Base-by-base conservation (phyloP, 2,888 invertebrate genomes). In the Apomyelois bistriatella region DNA sequence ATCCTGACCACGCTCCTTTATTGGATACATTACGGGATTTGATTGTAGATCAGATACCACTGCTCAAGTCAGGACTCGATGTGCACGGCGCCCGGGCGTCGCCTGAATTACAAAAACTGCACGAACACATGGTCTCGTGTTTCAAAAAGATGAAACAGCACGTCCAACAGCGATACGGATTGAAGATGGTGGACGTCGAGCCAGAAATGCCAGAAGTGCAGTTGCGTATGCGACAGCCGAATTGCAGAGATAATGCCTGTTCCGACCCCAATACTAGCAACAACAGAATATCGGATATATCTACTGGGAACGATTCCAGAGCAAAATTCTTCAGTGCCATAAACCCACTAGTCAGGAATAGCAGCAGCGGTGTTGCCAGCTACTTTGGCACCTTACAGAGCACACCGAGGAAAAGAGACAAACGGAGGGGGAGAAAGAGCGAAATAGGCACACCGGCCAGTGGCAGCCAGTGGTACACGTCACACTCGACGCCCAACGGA, bases 31-130 rank as follows among this genome's bases (percentile, higher is more conserved):
- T 98, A 7, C 95, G 96, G 70, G 94, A 95, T 62, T 90, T 96
- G 40, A 97, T 98, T 61, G 95, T 96, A 0, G 92, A 93, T 58
- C 97, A 98, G 84, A 94, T 97, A 71, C 97, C 97, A 0, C 82
- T 98, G 43, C 88, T 98, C 48, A 95, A 95, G 68, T 93, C 94
- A 92, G 92, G 96, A 17, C 91, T 98, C 50, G 93, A 94, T 48
- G 91, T 96, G 42, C 96, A 98, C 81, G 93, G 93, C 41, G 82
- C 91, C 32, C 93, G 94, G 53, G 94, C 94, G 0, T 94, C 96
- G 0, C 88, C 93, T 0, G 93, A 92, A 56, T 81, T 97, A 52
- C 92, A 92, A 56, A 95, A 95, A 0, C 91, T 98, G 15, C 98
- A 98, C 79, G 93, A 94, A 37, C 93, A 95, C 58, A 83, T 98